Evolutionary conservation across 37 sponge, comb jelly and placozoan species (phyloP).

Genomic region (Chondrilla cf. caribensis): DNA sequence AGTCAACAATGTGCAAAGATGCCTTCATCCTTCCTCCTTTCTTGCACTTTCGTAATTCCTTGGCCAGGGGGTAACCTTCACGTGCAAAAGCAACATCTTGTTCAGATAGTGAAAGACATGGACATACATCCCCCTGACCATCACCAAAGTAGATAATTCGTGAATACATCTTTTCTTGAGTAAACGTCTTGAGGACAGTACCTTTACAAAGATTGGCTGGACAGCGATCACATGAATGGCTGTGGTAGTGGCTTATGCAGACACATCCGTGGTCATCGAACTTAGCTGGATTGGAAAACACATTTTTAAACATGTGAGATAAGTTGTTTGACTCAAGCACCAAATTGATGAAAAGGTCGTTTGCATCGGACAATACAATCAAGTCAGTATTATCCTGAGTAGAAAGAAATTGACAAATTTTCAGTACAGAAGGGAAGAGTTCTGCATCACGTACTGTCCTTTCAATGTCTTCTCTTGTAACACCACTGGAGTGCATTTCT

Average conservation of each 20-base stretch:
- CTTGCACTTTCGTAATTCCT: not conserved
- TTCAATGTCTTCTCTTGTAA: not conserved
- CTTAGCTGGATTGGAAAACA: constrained; percentile 8
- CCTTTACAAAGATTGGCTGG: constrained; percentile 12
- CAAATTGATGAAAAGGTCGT: constrained; percentile 5
- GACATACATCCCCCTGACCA: constrained; percentile 5
- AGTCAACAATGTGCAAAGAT: not conserved
- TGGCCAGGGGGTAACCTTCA: not conserved
- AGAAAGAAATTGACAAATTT: not conserved
- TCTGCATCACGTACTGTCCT: not conserved
- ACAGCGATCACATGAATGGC: not conserved
- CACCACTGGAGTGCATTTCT: constrained; percentile 13
- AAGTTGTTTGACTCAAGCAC: not conserved
- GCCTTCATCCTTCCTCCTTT: not conserved
- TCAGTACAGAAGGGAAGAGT: not conserved
- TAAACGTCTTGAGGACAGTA: not conserved
- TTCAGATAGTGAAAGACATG: not conserved
- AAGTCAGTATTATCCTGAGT: not conserved
- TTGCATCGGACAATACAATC: constrained; percentile 12
- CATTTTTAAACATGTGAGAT: not conserved
- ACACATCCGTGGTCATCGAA: not conserved
- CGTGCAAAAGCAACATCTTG: constrained; percentile 8
- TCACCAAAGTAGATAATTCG: constrained; percentile 6
- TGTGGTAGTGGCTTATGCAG: not conserved
- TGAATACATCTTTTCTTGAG: not conserved